Evolutionary conservation across 1,140 invertebrate genomes (phyloP), one percentile per base, ranked within the genome.

Genomic region (Cylas formicarius): DNA sequence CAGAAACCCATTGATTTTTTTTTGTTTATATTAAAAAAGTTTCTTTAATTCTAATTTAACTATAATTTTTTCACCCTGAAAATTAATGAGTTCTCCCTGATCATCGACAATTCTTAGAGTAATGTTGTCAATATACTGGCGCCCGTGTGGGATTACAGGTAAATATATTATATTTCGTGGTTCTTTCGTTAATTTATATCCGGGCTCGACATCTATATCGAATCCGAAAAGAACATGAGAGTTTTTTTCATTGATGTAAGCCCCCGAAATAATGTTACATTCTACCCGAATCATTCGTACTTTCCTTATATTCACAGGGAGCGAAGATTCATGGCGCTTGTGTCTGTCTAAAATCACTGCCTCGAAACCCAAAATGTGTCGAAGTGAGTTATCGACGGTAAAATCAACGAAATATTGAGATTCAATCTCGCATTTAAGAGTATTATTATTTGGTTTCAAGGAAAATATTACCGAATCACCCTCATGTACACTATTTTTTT

Each of bases 151-250:
- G 8, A 21, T 48, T 4, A 42, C 20, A 11, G 46, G 39, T 16
- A 42, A 22, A 42, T 48, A 42, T 21, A 40, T 48, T 19, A 48
- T 35, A 26, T 48, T 48, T 29, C 22, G 40, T 17, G 46, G 39
- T 23, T 31, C 33, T 28, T 48, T 40, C 2, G 40, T 23, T 8
- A 42, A 14, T 31, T 28, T 37, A 24, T 42, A 42, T 8, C 39
- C 46, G 11, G 38, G 46, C 17, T 41, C 46, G 18, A 41, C 32
- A 23, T 39, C 40, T 9, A 49, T 31, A 22, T 42, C 39, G 38
- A 44, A 44, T 23, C 39, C 39, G 28, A 28, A 44, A 21, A 44
- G 14, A 4, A 22, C 44, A 29, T 48, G 39, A 7, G 24, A 20
- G 20, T 41, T 24, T n/a, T 24, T 14, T 14, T 22, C 28, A n/a